Evolutionary conservation across 1,140 invertebrate genomes (phyloP), one percentile per base, ranked within the genome.

Genomic region (Macrobrachium nipponense): DNA sequence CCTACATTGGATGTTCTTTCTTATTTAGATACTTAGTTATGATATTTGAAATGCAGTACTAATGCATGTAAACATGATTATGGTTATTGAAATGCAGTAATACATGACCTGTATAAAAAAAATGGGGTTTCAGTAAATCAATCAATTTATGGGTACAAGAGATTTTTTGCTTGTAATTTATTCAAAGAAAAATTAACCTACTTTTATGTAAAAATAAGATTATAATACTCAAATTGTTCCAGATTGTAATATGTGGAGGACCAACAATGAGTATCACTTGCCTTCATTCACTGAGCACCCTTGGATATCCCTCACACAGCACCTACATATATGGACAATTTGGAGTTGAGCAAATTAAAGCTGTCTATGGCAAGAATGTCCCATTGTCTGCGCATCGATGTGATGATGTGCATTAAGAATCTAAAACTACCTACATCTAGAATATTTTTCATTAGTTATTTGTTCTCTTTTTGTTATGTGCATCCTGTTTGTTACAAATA

Each of bases 241-340:
- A 86, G 84, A 75, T 86, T 15, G 43, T 86, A 20, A 73, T 86
- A 27, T 86, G 84, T 73, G 84, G 84, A 59, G 84, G 84, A 6
- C 84, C 84, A 8, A 86, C 84, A 51, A 86, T 86, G 84, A 51
- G 58, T 44, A 78, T 86, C n/a, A n/a, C 84, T 27, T 72, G 64
- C 17, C 36, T 86, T n/a, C 68, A 72, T 36, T 80, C 84, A n/a
- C 77, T 86, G 14, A 59, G 62, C 8, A 44, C 66, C 18, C 76
- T 86, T 27, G 70, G 80, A 66, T 78, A 78, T 27, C 62, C 84
- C 17, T 61, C 84, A 5, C 59, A 79, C 36, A 58, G 60, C 64
- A 59, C 70, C 43, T 86, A 61, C 62, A 81, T 86, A 51, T 86
- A 86, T 58, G 84, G 84, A 43, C 84, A 86, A 64, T 86, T 86